phyloP scores from a whole-genome alignment of 2,113 vertebrate genomes.

The Perca flavescens region DNA sequence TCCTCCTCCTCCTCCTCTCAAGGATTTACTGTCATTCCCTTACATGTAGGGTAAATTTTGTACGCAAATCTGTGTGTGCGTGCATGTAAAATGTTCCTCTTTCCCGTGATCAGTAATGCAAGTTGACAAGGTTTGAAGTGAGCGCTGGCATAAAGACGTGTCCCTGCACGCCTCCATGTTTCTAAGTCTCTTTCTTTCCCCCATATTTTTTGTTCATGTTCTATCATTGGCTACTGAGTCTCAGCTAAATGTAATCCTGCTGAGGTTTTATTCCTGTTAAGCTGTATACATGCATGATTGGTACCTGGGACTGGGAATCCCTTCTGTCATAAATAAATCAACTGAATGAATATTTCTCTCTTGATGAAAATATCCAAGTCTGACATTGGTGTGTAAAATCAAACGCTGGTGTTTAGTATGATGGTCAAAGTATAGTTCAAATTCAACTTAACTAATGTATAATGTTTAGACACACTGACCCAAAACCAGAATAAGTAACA shows the following conservation, averaged over 20 bases:
- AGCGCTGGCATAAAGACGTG: neutral
- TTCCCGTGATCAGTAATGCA: conserved; percentile 14
- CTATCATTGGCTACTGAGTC: conserved; percentile 9
- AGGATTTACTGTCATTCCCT: conserved; percentile 31
- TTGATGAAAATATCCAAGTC: neutral
- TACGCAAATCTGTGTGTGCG: neutral
- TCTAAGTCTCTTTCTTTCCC: neutral
- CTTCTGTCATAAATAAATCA: conserved; percentile 31
- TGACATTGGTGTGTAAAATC: neutral
- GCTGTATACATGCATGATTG: neutral
- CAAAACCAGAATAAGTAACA: neutral
- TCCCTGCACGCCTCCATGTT: conserved; percentile 11
- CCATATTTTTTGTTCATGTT: neutral
- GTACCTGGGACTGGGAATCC: neutral
- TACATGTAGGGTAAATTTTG: conserved; percentile 22
- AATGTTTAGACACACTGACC: neutral
- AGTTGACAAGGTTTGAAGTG: conserved; percentile 43
- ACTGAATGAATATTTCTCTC: conserved; percentile 5
- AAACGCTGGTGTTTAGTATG: neutral
- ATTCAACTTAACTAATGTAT: neutral
- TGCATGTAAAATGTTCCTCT: neutral
- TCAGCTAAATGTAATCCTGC: neutral
- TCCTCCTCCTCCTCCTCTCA: conserved; percentile 13
- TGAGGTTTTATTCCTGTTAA: conserved; percentile 11
- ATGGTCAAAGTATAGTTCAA: neutral